A percentile compares a stretch with the other conserved stretches of the same genome.
These are phyloP conservation scores for Doryteuthis pealeii DNA, from an alignment of 1,140 invertebrate genomes.

Conservation along the genomic window DNA sequence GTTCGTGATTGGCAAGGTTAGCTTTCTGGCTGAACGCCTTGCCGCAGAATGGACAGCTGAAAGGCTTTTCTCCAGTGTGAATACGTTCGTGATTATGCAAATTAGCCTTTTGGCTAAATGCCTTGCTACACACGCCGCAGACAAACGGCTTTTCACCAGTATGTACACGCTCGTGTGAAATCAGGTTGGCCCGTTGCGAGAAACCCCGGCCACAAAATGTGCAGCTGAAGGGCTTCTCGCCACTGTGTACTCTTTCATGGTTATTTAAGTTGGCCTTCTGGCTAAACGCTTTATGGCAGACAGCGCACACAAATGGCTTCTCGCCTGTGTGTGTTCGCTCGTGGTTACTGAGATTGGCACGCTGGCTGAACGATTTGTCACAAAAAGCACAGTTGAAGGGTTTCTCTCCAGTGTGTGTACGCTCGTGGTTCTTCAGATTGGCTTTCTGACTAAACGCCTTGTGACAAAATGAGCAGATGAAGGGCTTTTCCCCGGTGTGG, in stretches of 20 bases:
- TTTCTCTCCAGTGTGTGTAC: conserved; percentile 26
- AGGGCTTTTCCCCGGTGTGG: conserved; percentile 18
- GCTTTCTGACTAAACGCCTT: conserved; percentile 17
- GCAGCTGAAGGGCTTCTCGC: conserved; percentile 65
- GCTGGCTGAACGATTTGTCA: conserved; percentile 25
- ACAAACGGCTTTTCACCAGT: conserved; percentile 78
- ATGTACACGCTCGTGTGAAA: conserved; percentile 77
- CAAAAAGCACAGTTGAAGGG: conserved; percentile 24
- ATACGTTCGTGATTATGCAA: conserved; percentile 75
- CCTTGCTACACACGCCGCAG: conserved; percentile 73
- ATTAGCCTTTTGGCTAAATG: conserved; percentile 84
- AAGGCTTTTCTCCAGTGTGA: conserved; percentile 60
- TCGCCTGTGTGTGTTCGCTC: conserved; percentile 33
- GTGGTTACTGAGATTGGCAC: conserved; percentile 25
- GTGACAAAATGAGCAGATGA: conserved; percentile 17
- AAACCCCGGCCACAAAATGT: conserved; percentile 88
- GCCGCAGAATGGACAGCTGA: conserved; percentile 51
- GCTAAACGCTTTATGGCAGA: conserved; percentile 29
- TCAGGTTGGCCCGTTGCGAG: conserved; percentile 82
- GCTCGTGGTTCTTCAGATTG: conserved; percentile 27
- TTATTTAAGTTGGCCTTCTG: conserved; percentile 26
- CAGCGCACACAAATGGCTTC: conserved; percentile 29
- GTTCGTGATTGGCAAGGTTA: conserved; percentile 19
- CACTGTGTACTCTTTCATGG: conserved; percentile 21
- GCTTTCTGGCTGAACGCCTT: conserved; percentile 54